These are phyloP conservation scores for Coelinius sp. DNA, from an alignment of 2,888 invertebrate genomes.

Conservation along the genomic window DNA sequence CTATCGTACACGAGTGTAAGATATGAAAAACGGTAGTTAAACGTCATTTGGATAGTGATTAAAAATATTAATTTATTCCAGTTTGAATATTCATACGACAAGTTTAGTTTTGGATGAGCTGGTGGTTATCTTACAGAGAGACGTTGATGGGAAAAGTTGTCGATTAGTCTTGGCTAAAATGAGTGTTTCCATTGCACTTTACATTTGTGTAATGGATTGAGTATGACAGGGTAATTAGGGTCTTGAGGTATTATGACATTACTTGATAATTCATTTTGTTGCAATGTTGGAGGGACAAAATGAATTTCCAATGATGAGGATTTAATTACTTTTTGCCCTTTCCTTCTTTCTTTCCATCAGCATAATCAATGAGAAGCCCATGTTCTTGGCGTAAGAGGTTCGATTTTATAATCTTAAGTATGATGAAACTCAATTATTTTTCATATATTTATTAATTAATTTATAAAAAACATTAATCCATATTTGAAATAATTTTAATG, in stretches of 20 bases:
- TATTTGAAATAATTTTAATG: too few species aligned
- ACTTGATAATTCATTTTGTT: not conserved
- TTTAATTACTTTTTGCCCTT: not conserved
- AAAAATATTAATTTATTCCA: slow-evolving; percentile 25
- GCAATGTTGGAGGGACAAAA: not conserved
- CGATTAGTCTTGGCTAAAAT: slow-evolving; percentile 29
- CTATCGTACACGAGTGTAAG: slow-evolving; percentile 28
- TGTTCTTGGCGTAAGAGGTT: too few species aligned
- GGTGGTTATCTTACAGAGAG: not conserved
- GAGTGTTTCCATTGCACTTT: slow-evolving; percentile 15
- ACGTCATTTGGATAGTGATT: slow-evolving; percentile 27
- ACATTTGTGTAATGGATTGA: slow-evolving; percentile 1
- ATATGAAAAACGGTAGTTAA: slow-evolving; percentile 25
- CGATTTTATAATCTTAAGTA: too few species aligned
- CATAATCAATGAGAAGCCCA: not conserved
- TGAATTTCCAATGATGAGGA: not conserved
- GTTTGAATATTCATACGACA: slow-evolving; percentile 29
- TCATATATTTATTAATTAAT: too few species aligned
- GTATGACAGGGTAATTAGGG: not conserved
- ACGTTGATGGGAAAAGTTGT: slow-evolving; percentile 10
- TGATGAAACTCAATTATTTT: too few species aligned
- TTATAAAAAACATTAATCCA: too few species aligned
- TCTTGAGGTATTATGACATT: slow-evolving; percentile 12
- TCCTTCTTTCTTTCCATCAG: not conserved
- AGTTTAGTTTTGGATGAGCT: not conserved